Evolutionary conservation across 2,797 vertebrate species (phyloP).

Genomic region (Macrochelys suwanniensis): DNA sequence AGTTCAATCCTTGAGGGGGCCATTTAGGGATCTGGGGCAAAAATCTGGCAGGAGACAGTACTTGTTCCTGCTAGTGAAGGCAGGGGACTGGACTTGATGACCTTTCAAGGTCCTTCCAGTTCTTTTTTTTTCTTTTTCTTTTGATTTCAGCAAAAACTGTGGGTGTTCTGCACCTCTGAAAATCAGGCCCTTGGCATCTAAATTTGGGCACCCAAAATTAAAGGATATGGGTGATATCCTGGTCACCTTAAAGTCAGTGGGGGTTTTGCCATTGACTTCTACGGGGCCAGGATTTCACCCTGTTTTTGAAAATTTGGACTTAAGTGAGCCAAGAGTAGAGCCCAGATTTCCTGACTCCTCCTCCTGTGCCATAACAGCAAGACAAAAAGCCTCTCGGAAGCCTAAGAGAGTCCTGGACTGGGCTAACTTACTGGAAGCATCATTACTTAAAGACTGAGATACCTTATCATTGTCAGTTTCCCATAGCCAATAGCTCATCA

Average conservation of each 20-base stretch:
- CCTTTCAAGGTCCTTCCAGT: no score
- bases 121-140: no score
- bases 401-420: neutral
- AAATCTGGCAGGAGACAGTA: no score
- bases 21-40: no score
- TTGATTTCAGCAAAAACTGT: neutral
- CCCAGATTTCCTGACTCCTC: neutral
- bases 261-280: neutral
- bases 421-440: neutral
- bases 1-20: no score
- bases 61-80: no score
- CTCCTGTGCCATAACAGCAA: neutral
- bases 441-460: neutral
- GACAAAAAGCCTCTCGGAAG: neutral
- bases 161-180: neutral
- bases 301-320: neutral
- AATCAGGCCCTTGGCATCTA: neutral
- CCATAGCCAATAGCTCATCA: neutral
- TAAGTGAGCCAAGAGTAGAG: neutral
- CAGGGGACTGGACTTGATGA: no score
- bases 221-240: neutral
- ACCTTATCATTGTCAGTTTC: accelerated
- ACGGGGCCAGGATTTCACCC: accelerated
- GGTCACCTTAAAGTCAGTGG: neutral
- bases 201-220: neutral